Base-by-base conservation (phyloP, 2,797 vertebrate species). In the Oreonectes daqikongensis region DNA sequence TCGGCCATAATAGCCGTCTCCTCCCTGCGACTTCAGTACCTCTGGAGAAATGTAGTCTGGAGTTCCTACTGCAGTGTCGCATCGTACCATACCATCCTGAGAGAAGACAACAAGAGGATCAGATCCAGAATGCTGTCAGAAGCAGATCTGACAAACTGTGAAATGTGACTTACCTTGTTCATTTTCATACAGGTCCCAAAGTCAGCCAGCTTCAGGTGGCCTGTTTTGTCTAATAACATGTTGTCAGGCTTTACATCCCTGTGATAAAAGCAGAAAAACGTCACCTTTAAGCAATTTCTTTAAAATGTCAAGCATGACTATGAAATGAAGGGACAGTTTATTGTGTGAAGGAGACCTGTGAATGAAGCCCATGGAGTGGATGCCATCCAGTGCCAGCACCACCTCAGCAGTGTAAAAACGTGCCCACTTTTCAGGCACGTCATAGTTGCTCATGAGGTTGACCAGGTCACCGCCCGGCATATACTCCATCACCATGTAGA, bases 161-260 rank as follows among this genome's bases (percentile, higher is more conserved):
- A 9, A 44, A 17, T 17, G 12, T 67, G 15, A 42, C 4, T 10
- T 55, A 99, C 97, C 96, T 97, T 96, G 87, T 99, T 98, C 97
- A 99, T 99, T 93, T 99, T 99, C 97, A 99, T 99, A 87, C 97
- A 99, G 91, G 97, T 99, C 90, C 97, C 97, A 92, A 99, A 99
- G 90, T 99, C 97, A 72, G 97, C 97, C 88, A 99, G 93, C 91
- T 99, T 99, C 89, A 99, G 92, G 90, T 99, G 97, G 83, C 97
- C 97, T 82, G 95, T 91, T 91, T 98, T 98, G 91, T 99, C 97
- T 82, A 99, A 92, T 91, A 99, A 93, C 97, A 99, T 99, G 90
- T 99, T 99, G 90, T 99, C 97, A 84, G 97, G 97, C 86, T 99
- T 99, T 88, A 99, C 97, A 81, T 99, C 97, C 90, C 97, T 99